These are phyloP conservation scores for Amblyraja radiata DNA, from an alignment of 2,797 vertebrate species.

Conservation along the genomic window DNA sequence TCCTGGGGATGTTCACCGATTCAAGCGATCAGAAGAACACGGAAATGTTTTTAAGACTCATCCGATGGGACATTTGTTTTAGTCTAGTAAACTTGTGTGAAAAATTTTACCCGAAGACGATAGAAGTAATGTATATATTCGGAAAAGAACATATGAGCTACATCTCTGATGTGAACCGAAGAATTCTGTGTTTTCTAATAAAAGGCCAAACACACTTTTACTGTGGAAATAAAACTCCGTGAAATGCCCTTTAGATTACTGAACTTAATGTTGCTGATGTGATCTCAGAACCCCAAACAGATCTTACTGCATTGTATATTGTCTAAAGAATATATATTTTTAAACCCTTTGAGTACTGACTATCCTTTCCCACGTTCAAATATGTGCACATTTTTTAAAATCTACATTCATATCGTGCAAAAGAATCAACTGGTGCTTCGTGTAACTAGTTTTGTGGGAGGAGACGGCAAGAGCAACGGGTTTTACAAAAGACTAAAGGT, in stretches of 20 bases:
- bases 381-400: background rate
- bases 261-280: background rate
- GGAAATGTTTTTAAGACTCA: slow-evolving; percentile 10
- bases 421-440: background rate
- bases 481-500: background rate
- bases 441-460: too few species aligned
- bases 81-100: slow-evolving; percentile 35
- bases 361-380: slow-evolving; percentile 29
- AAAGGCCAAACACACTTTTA: slow-evolving; percentile 33
- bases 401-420: background rate
- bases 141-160: slow-evolving; percentile 33
- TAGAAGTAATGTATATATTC: slow-evolving; percentile 35
- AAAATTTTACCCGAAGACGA: slow-evolving; percentile 30
- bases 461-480: background rate
- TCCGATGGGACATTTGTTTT: slow-evolving; percentile 17
- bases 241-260: background rate
- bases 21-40: background rate
- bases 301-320: slow-evolving; percentile 37
- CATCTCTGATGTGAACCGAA: slow-evolving; percentile 37
- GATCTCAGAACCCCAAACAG: slow-evolving; percentile 1
- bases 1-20: background rate
- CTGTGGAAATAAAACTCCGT: slow-evolving; percentile 29
- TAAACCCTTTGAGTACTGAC: slow-evolving; percentile 28
- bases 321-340: slow-evolving; percentile 39
- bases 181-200: slow-evolving; percentile 36